Evolutionary conservation across 2,888 invertebrate species (phyloP).

Genomic region (Sepiola atlantica): DNA sequence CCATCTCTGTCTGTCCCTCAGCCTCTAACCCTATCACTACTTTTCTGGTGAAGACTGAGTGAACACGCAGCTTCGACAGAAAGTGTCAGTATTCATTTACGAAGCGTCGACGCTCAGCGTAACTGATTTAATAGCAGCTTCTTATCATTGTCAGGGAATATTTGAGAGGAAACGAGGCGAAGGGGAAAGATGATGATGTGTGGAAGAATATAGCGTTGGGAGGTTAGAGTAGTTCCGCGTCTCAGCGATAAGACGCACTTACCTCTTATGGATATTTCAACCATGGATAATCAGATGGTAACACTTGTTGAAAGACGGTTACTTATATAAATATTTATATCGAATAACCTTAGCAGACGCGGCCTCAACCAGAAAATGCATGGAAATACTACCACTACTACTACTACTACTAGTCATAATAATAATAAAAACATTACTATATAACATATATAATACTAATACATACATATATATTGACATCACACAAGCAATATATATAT

Average conservation of each 20-base stretch:
- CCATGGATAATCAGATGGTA: no score
- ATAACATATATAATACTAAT: no score
- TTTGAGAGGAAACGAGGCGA: not conserved
- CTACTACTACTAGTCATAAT: no score
- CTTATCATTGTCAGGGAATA: not conserved
- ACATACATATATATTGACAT: no score
- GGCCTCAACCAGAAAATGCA: no score
- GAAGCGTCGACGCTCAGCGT: not conserved
- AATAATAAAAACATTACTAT: no score
- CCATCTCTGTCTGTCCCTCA: not conserved
- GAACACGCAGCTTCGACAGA: not conserved
- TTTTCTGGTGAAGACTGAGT: not conserved
- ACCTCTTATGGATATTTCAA: not conserved
- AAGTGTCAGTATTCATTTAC: not conserved
- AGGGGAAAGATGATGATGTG: not conserved
- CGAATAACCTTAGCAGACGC: no score
- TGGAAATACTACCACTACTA: no score
- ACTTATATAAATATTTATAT: not conserved
- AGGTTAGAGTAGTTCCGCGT: no score
- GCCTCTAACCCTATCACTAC: no score
- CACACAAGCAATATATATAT: no score
- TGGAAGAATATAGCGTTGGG: not conserved
- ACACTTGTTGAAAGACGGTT: no score
- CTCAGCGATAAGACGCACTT: not conserved
- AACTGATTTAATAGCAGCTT: not conserved